These are phyloP conservation scores for Limnephilus auricula DNA, from an alignment of 2,888 invertebrate genomes.

Conservation along the genomic window DNA sequence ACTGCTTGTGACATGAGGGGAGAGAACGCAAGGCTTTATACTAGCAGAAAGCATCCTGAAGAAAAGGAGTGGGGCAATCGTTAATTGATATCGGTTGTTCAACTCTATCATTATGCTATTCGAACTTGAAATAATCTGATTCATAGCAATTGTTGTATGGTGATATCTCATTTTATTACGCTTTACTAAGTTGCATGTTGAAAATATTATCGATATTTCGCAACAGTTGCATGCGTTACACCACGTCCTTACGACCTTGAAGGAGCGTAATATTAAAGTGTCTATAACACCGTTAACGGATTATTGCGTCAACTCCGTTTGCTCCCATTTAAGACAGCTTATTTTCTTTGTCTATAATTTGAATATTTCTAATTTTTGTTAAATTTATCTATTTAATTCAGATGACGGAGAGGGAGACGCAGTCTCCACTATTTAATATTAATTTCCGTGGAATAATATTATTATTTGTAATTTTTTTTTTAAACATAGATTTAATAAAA, in stretches of 20 bases:
- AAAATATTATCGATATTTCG: not conserved
- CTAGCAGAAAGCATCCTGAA: not conserved
- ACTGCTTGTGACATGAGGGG: not conserved
- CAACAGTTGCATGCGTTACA: not conserved
- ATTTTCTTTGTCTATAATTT: not conserved
- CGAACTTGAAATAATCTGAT: not conserved
- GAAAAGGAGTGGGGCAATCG: not conserved
- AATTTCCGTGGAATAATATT: too few species aligned
- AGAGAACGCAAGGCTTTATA: constrained; percentile 6
- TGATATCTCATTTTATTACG: not conserved
- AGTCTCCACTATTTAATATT: too few species aligned
- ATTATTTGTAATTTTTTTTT: too few species aligned
- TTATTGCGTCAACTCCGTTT: not conserved
- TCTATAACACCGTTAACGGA: not conserved
- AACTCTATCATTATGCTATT: not conserved
- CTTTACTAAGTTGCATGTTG: not conserved
- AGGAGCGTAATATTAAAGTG: not conserved
- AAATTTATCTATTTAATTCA: too few species aligned
- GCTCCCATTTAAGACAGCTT: not conserved
- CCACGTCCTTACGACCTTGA: not conserved
- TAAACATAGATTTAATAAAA: too few species aligned
- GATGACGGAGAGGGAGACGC: too few species aligned
- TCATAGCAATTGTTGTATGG: not conserved
- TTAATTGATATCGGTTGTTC: not conserved
- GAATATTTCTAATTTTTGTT: too few species aligned